Percentiles rank a stretch among this genome's conserved stretches.
These are phyloP conservation scores for Byasa hedistus DNA, from an alignment of 2,888 invertebrate species.

Conservation along the genomic window DNA sequence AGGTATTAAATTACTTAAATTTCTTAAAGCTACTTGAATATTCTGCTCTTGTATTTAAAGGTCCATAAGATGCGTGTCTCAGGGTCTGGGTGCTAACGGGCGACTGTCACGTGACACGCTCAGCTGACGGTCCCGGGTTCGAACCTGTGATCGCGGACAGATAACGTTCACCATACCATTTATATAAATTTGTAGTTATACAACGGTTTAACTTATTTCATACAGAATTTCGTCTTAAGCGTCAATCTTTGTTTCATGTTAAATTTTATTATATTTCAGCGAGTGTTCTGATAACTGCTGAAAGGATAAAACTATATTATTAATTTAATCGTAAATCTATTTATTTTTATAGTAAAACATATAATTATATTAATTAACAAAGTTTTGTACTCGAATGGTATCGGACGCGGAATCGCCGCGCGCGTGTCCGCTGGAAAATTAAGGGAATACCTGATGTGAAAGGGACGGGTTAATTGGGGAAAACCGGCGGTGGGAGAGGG, in stretches of 20 bases:
- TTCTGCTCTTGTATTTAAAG: too few relatives aligned
- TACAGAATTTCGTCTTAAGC: too few relatives aligned
- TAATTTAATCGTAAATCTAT: too few relatives aligned
- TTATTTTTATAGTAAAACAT: too few relatives aligned
- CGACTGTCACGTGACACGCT: constrained; percentile 35
- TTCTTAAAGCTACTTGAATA: too few relatives aligned
- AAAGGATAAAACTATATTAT: background rate
- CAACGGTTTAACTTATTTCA: too few relatives aligned
- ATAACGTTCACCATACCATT: constrained; percentile 33
- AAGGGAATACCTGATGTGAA: constrained; percentile 34
- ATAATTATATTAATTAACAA: too few relatives aligned
- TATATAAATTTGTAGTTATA: too few relatives aligned
- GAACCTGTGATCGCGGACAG: constrained; percentile 36
- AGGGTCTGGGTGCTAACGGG: constrained; percentile 14
- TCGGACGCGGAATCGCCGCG: constrained; percentile 3
- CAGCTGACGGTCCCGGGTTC: constrained; percentile 43
- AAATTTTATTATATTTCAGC: too few relatives aligned
- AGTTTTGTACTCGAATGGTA: constrained; percentile 2
- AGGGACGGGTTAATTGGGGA: constrained; percentile 33
- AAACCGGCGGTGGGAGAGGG: constrained; percentile 34
- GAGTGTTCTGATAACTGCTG: too few relatives aligned
- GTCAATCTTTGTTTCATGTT: too few relatives aligned
- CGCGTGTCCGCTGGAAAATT: constrained; percentile 29
- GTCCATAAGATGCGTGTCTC: background rate
- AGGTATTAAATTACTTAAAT: too few relatives aligned